These are phyloP conservation scores for Priocnemis perturbator DNA, from an alignment of 2,888 invertebrate genomes.

Conservation along the genomic window DNA sequence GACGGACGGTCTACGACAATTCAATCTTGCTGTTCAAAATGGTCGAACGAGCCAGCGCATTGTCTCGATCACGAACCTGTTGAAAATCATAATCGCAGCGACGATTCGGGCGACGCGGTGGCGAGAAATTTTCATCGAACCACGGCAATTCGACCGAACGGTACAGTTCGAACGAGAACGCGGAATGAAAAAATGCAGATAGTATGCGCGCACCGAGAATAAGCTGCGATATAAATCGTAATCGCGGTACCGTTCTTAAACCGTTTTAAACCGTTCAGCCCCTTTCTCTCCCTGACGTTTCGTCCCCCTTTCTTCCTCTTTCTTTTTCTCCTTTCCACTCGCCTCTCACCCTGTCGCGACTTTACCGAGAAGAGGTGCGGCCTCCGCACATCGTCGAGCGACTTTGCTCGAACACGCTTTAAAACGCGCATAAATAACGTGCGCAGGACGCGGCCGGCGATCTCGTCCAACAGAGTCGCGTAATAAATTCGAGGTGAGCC, in stretches of 20 bases:
- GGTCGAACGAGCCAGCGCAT: no score
- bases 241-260: slow-evolving; percentile 17
- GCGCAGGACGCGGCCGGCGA: slow-evolving; percentile 16
- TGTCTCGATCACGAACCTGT: neutral
- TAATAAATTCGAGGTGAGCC: slow-evolving; percentile 16
- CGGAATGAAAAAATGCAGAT: slow-evolving; percentile 32
- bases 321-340: slow-evolving; percentile 3
- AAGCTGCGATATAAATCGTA: slow-evolving; percentile 44
- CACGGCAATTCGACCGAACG: slow-evolving; percentile 4
- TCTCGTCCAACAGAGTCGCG: slow-evolving; percentile 19
- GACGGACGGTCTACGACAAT: neutral
- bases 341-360: slow-evolving; percentile 1
- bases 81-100: no score
- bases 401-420: slow-evolving; percentile 17
- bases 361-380: neutral
- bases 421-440: slow-evolving; percentile 47
- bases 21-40: no score
- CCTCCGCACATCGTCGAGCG: neutral
- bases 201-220: slow-evolving; percentile 9
- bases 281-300: slow-evolving; percentile 5
- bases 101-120: no score
- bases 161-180: slow-evolving; percentile 18
- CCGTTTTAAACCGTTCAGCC: slow-evolving; percentile 9
- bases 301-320: slow-evolving; percentile 1
- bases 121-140: neutral